phyloP scores from a whole-genome alignment of 1,140 invertebrate species.

The Bombus difficillimus region DNA sequence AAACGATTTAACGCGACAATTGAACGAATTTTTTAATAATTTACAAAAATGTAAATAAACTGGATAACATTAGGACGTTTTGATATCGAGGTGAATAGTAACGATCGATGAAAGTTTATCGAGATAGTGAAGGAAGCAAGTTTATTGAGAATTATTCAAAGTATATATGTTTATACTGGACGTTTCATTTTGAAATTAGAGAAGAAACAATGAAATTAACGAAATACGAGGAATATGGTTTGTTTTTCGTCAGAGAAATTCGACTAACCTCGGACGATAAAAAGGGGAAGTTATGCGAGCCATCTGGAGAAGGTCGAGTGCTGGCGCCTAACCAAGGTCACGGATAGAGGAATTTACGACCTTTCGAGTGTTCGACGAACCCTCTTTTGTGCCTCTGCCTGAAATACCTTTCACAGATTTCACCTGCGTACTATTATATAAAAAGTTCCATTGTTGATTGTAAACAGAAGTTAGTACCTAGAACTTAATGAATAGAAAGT shows the following conservation, averaged over 20 bases:
- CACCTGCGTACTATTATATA: background rate
- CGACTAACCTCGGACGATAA: background rate
- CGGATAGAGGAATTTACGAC: constrained; percentile 23
- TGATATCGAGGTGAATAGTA: no score
- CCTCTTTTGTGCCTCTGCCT: background rate
- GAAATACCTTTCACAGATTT: constrained; percentile 10
- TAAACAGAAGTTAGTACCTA: background rate
- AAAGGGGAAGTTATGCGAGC: constrained; percentile 11
- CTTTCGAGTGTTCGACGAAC: constrained; percentile 24
- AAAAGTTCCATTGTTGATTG: background rate
- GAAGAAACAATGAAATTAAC: no score
- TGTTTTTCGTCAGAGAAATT: background rate
- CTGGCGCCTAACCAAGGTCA: constrained; percentile 48
- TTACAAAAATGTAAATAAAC: no score
- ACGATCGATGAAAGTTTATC: no score
- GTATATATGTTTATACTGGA: no score
- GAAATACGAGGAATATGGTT: background rate
- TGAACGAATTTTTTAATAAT: no score
- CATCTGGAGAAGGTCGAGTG: constrained; percentile 10
- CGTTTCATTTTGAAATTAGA: background rate
- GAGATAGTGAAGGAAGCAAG: no score
- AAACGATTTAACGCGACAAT: no score
- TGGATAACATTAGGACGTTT: no score
- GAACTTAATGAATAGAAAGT: background rate
- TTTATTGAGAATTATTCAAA: no score